Evolutionary conservation across 2,888 invertebrate species (phyloP).

Genomic region (Spodoptera littoralis): DNA sequence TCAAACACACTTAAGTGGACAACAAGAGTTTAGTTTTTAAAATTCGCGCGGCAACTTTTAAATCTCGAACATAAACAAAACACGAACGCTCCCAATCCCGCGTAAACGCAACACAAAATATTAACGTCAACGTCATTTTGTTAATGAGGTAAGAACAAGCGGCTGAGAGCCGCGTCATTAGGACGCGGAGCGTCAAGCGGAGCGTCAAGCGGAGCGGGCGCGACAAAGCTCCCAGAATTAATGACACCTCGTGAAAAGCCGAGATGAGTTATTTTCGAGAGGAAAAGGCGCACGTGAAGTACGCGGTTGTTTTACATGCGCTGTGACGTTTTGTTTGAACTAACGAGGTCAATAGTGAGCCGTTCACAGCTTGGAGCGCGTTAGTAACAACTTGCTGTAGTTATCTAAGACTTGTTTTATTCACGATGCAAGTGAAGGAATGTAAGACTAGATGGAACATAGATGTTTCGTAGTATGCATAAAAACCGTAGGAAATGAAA

Average conservation of each 20-base stretch:
- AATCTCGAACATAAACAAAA: conserved; percentile 27
- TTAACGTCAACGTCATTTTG: conserved; percentile 66
- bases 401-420: conserved; percentile 39
- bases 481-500: no score
- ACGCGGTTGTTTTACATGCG: conserved; percentile 83
- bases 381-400: conserved; percentile 72
- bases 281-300: conserved; percentile 87
- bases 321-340: conserved; percentile 81
- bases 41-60: background rate
- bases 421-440: conserved; percentile 9
- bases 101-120: conserved; percentile 56
- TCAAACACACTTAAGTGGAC: background rate
- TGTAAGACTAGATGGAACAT: background rate
- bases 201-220: conserved; percentile 70
- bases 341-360: conserved; percentile 87
- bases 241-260: conserved; percentile 86
- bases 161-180: conserved; percentile 79
- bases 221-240: conserved; percentile 81
- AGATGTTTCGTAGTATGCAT: background rate
- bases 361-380: conserved; percentile 69
- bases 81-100: conserved; percentile 42
- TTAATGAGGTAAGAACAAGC: conserved; percentile 84
- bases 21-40: background rate
- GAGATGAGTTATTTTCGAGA: conserved; percentile 88
- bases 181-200: conserved; percentile 66